Evolutionary conservation across 2,113 vertebrate species (phyloP), one percentile per base, ranked within the genome.

Genomic region (Procapra przewalskii): DNA sequence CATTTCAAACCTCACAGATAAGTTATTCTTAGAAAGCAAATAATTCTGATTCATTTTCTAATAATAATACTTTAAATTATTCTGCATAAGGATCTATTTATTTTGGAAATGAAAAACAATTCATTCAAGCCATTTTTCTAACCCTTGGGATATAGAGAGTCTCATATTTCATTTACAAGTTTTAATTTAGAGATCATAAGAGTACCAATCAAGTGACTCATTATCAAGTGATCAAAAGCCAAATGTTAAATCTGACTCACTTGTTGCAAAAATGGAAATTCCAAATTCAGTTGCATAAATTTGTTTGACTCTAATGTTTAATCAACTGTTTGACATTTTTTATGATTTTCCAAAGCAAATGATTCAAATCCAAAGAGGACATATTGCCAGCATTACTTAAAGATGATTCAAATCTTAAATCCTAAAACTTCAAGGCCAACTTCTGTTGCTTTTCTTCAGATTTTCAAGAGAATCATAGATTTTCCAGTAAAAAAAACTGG

Each of bases 331-430:
- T 52, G 62, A 85, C 31, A 90, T 60, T 90, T 94, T 89, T 94
- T 90, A 55, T 96, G 50, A 95, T 88, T 94, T 92, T 92, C 57
- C 59, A 45, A 97, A 97, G 90, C 54, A 95, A 97, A 84, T 94
- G 84, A 89, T 83, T 96, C 79, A 94, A 67, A 90, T 21, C 23
- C 14, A 86, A 89, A 80, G 33, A 25, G 25, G 21, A 23, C 43
- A 82, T 16, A 33, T 7, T 90, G 36, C 21, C 40, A 91, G 64
- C 14, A 88, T 64, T 75, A 85, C 25, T 92, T 21, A 94, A 60
- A 33, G 52, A 67, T 86, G 33, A 85, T 80, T 90, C 91, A 87
- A 83, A 93, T 80, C 29, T 92, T 85, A 94, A 88, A 79, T 50
- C 17, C 14, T 75, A 75, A 86, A 96, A 88, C 27, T 77, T 57